Evolutionary conservation across 2,888 invertebrate genomes (phyloP).

Genomic region (Melanotus villosus): DNA sequence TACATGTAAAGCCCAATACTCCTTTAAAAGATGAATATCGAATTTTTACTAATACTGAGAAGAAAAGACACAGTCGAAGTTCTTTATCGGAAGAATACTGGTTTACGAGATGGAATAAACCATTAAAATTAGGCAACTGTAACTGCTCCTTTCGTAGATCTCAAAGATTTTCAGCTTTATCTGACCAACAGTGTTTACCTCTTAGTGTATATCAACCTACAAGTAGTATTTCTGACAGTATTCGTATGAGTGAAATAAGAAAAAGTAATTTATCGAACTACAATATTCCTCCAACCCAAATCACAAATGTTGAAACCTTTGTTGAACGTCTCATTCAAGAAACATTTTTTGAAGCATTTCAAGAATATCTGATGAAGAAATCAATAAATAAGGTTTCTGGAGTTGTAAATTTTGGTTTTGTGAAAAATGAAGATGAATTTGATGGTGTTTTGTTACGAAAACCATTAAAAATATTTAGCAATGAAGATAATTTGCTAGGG

Average conservation of each 20-base stretch:
- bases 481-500: background rate
- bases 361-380: constrained; percentile 60
- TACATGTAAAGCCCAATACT: constrained; percentile 61
- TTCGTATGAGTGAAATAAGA: constrained; percentile 34
- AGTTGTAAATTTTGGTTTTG: constrained; percentile 61
- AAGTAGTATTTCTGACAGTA: constrained; percentile 24
- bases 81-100: constrained; percentile 68
- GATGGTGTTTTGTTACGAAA: constrained; percentile 55
- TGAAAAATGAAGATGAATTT: constrained; percentile 54
- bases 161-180: constrained; percentile 60
- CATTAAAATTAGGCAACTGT: constrained; percentile 64
- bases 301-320: constrained; percentile 62
- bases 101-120: constrained; percentile 69
- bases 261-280: constrained; percentile 50
- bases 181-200: constrained; percentile 52
- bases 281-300: constrained; percentile 58
- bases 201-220: constrained; percentile 37
- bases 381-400: constrained; percentile 46
- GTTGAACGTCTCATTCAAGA: constrained; percentile 64
- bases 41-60: constrained; percentile 48
- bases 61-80: constrained; percentile 57
- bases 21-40: constrained; percentile 45
- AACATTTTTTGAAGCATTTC: constrained; percentile 64
- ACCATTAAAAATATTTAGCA: constrained; percentile 25
- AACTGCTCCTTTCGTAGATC: constrained; percentile 67